These are phyloP conservation scores for Osmerus mordax DNA, from an alignment of 2,113 vertebrate genomes.

Conservation along the genomic window DNA sequence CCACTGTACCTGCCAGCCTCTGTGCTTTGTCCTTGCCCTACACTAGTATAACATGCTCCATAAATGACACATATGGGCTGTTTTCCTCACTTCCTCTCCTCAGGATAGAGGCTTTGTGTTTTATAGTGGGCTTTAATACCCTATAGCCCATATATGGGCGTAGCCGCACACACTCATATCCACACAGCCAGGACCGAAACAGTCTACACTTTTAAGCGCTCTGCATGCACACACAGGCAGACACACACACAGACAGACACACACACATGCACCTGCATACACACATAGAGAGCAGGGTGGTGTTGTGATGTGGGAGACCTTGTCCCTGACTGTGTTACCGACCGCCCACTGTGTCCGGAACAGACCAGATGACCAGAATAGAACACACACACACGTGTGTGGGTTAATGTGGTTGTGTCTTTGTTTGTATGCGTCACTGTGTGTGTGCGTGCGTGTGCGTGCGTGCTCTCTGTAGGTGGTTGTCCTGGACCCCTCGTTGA, in stretches of 20 bases:
- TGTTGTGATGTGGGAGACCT: slow-evolving; percentile 22
- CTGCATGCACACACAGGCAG: slow-evolving; percentile 1
- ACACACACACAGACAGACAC: slow-evolving; percentile 7
- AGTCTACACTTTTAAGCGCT: neutral
- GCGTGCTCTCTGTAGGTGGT: slow-evolving; percentile 53
- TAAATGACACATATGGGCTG: slow-evolving; percentile 50
- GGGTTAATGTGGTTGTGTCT: neutral
- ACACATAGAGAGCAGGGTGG: neutral
- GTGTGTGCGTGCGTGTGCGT: neutral
- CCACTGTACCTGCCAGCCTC: slow-evolving; percentile 44
- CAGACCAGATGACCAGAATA: slow-evolving; percentile 27
- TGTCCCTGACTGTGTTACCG: slow-evolving; percentile 37
- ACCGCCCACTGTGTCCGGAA: slow-evolving; percentile 25
- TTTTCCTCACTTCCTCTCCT: slow-evolving; percentile 50
- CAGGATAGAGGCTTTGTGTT: neutral
- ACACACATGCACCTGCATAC: neutral
- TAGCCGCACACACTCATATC: neutral
- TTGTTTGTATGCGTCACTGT: neutral
- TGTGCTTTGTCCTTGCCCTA: slow-evolving; percentile 48
- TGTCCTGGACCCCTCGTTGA: slow-evolving; percentile 67
- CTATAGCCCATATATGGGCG: slow-evolving; percentile 41
- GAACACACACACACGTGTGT: slow-evolving; percentile 15
- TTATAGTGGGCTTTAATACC: neutral
- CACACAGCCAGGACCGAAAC: neutral
- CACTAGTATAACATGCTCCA: slow-evolving; percentile 42